These are phyloP conservation scores for Philypnodon macrostomus DNA, from an alignment of 2,797 vertebrate genomes.

Conservation along the genomic window DNA sequence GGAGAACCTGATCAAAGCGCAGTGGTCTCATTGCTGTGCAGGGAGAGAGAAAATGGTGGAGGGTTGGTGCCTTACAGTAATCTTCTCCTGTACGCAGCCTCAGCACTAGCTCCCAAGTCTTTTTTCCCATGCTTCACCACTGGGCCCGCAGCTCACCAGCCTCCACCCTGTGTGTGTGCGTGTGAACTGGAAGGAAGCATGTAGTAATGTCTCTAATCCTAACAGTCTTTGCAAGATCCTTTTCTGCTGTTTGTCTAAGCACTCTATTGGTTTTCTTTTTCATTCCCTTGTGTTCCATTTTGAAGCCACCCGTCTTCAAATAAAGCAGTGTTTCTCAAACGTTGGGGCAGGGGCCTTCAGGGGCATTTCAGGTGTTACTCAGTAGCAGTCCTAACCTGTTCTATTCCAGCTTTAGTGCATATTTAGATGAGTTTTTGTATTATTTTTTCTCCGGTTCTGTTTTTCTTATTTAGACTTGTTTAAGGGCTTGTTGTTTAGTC, in stretches of 20 bases:
- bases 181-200: constrained; percentile 20
- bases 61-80: constrained; percentile 59
- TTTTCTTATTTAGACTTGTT: too few species aligned
- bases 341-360: too few species aligned
- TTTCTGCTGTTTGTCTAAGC: constrained; percentile 50
- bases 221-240: constrained; percentile 9
- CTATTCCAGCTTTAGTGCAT: too few species aligned
- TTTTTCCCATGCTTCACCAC: constrained; percentile 46
- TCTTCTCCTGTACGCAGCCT: constrained; percentile 68
- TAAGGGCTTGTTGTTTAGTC: too few species aligned
- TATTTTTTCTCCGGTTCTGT: too few species aligned
- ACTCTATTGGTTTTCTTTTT: constrained; percentile 25
- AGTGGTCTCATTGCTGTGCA: constrained; percentile 46
- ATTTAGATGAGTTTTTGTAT: too few species aligned
- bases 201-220: constrained; percentile 5
- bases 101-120: constrained; percentile 70
- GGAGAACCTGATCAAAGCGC: constrained; percentile 69
- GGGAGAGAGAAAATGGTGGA: constrained; percentile 60
- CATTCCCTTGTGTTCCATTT: constrained; percentile 10
- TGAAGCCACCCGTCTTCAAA: neutral
- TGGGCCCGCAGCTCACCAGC: constrained; percentile 46
- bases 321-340: too few species aligned
- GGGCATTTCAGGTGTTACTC: too few species aligned
- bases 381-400: too few species aligned
- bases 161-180: too few species aligned